Conservation (phyloP, 2,888 invertebrate species). For the Hypomecis punctinalis region DNA sequence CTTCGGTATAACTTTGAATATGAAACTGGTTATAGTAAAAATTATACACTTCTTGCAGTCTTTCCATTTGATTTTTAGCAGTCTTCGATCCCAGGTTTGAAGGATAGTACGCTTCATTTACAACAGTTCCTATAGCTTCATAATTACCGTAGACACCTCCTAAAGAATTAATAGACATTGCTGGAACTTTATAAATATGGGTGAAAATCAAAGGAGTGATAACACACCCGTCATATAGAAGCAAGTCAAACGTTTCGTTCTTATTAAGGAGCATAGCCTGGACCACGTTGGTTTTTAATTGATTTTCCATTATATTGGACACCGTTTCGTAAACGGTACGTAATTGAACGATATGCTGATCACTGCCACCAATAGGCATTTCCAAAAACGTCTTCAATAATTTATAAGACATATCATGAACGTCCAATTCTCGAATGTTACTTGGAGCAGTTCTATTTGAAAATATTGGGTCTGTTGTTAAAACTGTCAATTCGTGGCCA, state of each 20-base stretch:
- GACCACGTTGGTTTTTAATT: background rate
- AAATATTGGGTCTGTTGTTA: constrained; percentile 61
- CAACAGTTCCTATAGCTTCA: background rate
- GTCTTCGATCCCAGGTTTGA: background rate
- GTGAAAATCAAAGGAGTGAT: background rate
- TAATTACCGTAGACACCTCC: constrained; percentile 7
- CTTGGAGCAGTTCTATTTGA: constrained; percentile 40
- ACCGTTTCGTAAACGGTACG: background rate
- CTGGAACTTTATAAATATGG: constrained; percentile 36
- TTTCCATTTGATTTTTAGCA: background rate
- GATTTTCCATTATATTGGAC: background rate
- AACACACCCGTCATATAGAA: background rate
- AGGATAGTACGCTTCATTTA: constrained; percentile 8
- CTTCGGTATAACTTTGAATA: background rate
- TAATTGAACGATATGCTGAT: background rate
- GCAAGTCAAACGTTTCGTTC: background rate
- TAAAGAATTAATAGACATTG: constrained; percentile 24
- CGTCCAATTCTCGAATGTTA: constrained; percentile 59
- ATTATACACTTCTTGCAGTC: background rate
- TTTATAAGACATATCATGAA: background rate
- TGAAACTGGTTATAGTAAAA: background rate
- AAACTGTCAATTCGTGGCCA: constrained; percentile 66
- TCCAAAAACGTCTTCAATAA: background rate
- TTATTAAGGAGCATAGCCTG: background rate
- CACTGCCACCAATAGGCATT: background rate